Evolutionary conservation across 2,797 vertebrate species (phyloP).

Genomic region (Graptemys geographica): DNA sequence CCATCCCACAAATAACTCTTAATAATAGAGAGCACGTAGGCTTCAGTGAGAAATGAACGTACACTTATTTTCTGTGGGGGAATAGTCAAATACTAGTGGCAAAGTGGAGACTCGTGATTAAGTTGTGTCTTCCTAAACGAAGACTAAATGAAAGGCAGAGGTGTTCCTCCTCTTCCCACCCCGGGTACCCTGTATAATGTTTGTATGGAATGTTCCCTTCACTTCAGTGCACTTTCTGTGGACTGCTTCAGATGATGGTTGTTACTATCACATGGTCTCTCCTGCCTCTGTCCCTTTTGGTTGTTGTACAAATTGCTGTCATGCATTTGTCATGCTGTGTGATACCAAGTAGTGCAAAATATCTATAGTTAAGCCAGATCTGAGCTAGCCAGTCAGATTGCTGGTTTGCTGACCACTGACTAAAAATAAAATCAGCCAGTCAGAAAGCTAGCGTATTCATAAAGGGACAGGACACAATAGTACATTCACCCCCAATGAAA

Average conservation of each 20-base stretch:
- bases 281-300: constrained; percentile 33
- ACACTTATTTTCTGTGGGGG: constrained; percentile 1
- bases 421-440: constrained; percentile 58
- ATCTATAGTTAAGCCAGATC: constrained; percentile 30
- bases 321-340: constrained; percentile 25
- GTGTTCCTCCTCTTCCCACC: constrained; percentile 65
- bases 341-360: constrained; percentile 56
- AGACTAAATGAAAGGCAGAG: constrained; percentile 56
- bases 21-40: constrained; percentile 16
- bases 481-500: constrained; percentile 6
- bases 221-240: constrained; percentile 42
- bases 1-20: no score
- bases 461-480: constrained; percentile 27
- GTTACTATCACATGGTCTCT: constrained; percentile 65
- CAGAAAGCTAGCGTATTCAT: constrained; percentile 43
- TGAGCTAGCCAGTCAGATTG: neutral
- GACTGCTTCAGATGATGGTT: constrained; percentile 57
- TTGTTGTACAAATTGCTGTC: constrained; percentile 59
- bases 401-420: constrained; percentile 26
- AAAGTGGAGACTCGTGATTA: neutral
- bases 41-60: constrained; percentile 39
- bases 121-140: constrained; percentile 46
- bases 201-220: constrained; percentile 31
- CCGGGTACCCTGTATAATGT: constrained; percentile 48
- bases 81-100: constrained; percentile 43